A percentile compares a stretch with the other conserved stretches of the same genome.
Conservation (phyloP, 2,113 vertebrate genomes). For the Poeciliopsis prolifica region DNA sequence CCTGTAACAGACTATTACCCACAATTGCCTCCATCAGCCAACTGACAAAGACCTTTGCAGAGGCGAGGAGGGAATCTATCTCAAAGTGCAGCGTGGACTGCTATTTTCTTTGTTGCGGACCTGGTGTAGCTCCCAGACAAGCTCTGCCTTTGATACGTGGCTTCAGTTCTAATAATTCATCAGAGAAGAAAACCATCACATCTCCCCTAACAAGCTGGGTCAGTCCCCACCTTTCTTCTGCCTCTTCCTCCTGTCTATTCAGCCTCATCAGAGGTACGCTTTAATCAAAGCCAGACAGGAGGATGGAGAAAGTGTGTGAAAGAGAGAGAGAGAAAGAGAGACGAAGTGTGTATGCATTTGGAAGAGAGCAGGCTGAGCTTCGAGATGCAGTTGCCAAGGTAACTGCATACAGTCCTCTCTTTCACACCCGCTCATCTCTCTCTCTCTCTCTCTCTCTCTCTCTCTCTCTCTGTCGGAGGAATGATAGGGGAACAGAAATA, state of each 20-base stretch:
- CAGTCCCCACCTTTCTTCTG: slow-evolving; percentile 31
- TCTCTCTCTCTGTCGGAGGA: slow-evolving; percentile 15
- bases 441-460: slow-evolving; percentile 13
- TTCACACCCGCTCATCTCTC: slow-evolving; percentile 32
- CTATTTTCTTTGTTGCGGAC: slow-evolving; percentile 37
- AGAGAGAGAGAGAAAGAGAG: neutral
- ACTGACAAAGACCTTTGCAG: slow-evolving; percentile 22
- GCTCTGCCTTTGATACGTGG: slow-evolving; percentile 55
- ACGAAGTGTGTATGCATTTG: slow-evolving; percentile 21
- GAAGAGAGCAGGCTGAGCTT: slow-evolving; percentile 65
- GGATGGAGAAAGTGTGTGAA: slow-evolving; percentile 24
- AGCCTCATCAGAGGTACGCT: slow-evolving; percentile 57
- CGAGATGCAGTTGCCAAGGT: slow-evolving; percentile 80
- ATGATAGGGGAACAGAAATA: slow-evolving; percentile 33
- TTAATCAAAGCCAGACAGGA: slow-evolving; percentile 57
- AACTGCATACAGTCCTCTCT: slow-evolving; percentile 69
- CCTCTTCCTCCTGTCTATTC: slow-evolving; percentile 28
- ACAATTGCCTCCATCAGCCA: slow-evolving; percentile 36
- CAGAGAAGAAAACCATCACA: slow-evolving; percentile 36
- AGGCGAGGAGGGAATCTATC: slow-evolving; percentile 22
- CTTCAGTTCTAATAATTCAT: slow-evolving; percentile 60
- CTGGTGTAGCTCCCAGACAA: slow-evolving; percentile 22
- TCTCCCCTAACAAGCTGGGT: slow-evolving; percentile 33
- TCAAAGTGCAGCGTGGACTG: slow-evolving; percentile 10
- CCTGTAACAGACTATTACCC: slow-evolving; percentile 57